Evolutionary conservation across 2,797 vertebrate species (phyloP).

Genomic region (Sternarchorhynchus goeldii): DNA sequence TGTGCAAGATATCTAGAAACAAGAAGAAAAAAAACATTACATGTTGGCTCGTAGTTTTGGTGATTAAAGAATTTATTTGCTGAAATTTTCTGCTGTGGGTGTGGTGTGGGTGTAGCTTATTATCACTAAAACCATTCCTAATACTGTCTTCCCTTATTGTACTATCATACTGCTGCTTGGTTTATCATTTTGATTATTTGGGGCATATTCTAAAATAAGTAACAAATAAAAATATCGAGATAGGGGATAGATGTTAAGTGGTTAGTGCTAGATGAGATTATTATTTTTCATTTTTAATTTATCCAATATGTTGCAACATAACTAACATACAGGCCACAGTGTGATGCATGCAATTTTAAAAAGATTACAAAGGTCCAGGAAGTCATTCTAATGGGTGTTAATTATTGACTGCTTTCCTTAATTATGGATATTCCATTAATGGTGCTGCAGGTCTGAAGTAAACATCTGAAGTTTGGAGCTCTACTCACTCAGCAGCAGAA

Average conservation of each 20-base stretch:
- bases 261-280: background rate
- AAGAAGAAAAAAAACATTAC: background rate
- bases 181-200: too few relatives aligned
- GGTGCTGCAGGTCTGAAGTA: conserved; percentile 2
- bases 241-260: too few relatives aligned
- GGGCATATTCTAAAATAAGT: too few relatives aligned
- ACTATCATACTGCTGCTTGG: background rate
- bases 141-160: background rate
- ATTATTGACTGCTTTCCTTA: conserved; percentile 24
- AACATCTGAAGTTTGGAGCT: conserved; percentile 11
- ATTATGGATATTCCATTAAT: conserved; percentile 26
- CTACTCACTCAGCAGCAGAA: background rate
- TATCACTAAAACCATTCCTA: background rate
- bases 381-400: conserved; percentile 10
- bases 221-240: too few relatives aligned
- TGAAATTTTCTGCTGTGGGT: too few relatives aligned
- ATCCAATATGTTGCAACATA: background rate
- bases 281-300: background rate
- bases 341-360: background rate
- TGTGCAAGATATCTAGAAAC: background rate
- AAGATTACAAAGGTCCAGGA: background rate
- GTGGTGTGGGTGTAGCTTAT: background rate
- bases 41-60: background rate
- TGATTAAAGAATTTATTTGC: background rate
- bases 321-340: background rate